These are phyloP conservation scores for Ageneiosus marmoratus DNA, from an alignment of 2,113 vertebrate species.

Conservation along the genomic window DNA sequence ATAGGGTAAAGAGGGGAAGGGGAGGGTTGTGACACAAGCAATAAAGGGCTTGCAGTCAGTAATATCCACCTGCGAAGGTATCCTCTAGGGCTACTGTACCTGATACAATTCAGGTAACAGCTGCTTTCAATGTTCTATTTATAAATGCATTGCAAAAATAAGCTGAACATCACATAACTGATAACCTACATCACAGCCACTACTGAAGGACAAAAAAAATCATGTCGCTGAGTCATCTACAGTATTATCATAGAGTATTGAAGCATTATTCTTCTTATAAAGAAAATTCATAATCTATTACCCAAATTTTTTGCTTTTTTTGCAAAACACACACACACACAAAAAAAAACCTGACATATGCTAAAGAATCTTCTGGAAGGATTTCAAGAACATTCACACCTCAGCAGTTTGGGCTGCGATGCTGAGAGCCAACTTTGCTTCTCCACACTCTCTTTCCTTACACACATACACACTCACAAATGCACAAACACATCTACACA, in stretches of 20 bases:
- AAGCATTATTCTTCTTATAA: background rate
- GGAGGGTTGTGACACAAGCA: background rate
- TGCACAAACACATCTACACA: constrained; percentile 43
- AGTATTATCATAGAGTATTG: background rate
- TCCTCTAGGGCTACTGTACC: background rate
- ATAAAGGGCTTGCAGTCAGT: background rate
- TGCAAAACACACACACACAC: background rate
- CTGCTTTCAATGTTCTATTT: background rate
- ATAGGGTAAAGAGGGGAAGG: background rate
- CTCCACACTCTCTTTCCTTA: constrained; percentile 5
- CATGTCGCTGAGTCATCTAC: too few species aligned
- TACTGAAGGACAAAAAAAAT: background rate
- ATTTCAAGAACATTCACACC: constrained; percentile 46
- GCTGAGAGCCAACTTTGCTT: constrained; percentile 41
- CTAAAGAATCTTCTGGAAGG: constrained; percentile 45
- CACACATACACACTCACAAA: constrained; percentile 21
- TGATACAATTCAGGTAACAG: background rate
- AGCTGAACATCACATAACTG: background rate
- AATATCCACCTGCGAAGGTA: background rate
- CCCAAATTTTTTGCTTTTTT: background rate
- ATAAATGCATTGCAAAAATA: background rate
- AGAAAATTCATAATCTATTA: background rate
- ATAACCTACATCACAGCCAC: background rate
- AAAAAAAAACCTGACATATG: constrained; percentile 22
- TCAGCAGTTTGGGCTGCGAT: constrained; percentile 48